These are phyloP conservation scores for Tetrax tetrax DNA, from an alignment of 2,113 vertebrate genomes.

Conservation along the genomic window DNA sequence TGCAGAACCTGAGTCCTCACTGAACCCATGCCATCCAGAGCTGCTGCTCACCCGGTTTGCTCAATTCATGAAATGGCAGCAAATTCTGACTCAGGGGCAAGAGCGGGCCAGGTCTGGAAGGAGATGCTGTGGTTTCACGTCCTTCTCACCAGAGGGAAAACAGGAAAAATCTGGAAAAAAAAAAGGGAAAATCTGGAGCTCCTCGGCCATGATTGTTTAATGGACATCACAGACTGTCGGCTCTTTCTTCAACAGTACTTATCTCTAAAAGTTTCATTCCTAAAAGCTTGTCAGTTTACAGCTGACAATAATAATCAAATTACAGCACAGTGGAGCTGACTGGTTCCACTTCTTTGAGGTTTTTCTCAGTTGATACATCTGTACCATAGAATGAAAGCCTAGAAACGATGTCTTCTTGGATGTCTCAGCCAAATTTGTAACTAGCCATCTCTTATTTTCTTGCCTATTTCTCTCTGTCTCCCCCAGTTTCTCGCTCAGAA, in stretches of 20 bases:
- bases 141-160: neutral
- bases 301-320: neutral
- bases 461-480: neutral
- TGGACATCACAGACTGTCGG: neutral
- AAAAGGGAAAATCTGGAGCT: neutral
- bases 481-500: neutral
- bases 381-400: neutral
- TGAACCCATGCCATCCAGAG: neutral
- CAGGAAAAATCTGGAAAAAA: no score
- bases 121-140: neutral
- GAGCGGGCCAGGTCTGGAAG: neutral
- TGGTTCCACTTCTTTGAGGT: neutral
- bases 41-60: neutral
- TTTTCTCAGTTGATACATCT: neutral
- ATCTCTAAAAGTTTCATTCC: neutral
- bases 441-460: neutral
- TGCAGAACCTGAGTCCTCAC: neutral
- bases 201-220: rapidly evolving
- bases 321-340: neutral
- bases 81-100: neutral
- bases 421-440: neutral
- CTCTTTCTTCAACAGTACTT: neutral
- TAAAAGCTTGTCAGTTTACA: neutral
- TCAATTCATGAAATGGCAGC: neutral
- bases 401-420: neutral